A percentile compares a stretch with the other conserved stretches of the same genome.
These are phyloP conservation scores for Odocoileus hemionus DNA, from an alignment of 2,113 vertebrate genomes.

Conservation along the genomic window DNA sequence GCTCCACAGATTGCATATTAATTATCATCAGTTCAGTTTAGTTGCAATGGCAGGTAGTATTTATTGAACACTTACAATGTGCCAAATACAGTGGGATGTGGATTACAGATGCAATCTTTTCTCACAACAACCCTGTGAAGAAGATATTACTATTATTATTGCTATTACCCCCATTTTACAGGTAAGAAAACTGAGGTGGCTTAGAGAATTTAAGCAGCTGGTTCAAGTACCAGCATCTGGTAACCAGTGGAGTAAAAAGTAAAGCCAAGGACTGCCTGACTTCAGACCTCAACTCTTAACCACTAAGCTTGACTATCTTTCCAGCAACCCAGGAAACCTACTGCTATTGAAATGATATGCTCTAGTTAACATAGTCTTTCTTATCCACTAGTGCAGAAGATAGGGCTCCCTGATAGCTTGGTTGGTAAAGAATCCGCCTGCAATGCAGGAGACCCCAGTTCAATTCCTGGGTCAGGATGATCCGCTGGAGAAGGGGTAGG, in stretches of 20 bases:
- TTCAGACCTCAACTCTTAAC: not conserved
- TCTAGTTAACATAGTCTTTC: not conserved
- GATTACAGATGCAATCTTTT: not conserved
- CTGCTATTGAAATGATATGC: rapidly evolving
- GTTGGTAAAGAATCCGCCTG: not conserved
- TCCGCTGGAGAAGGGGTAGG: not conserved
- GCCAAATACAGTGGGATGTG: not conserved
- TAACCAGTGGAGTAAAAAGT: not conserved
- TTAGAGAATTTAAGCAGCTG: not conserved
- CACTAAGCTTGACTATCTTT: not conserved
- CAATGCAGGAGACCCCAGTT: not conserved
- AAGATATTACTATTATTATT: not conserved
- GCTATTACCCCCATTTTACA: not conserved
- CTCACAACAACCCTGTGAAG: not conserved
- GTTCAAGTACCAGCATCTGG: not conserved
- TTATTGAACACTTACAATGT: not conserved
- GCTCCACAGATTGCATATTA: not conserved
- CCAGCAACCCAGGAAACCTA: not conserved
- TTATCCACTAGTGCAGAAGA: not conserved
- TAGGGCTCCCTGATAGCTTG: not conserved
- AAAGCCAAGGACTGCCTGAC: not conserved
- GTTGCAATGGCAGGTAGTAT: not conserved
- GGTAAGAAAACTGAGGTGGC: not conserved
- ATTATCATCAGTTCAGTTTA: not conserved
- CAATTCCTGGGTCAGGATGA: not conserved